A percentile compares a stretch with the other conserved stretches of the same genome.
Evolutionary conservation across 2,797 vertebrate species (phyloP).

Genomic region (Lithobates pipiens): DNA sequence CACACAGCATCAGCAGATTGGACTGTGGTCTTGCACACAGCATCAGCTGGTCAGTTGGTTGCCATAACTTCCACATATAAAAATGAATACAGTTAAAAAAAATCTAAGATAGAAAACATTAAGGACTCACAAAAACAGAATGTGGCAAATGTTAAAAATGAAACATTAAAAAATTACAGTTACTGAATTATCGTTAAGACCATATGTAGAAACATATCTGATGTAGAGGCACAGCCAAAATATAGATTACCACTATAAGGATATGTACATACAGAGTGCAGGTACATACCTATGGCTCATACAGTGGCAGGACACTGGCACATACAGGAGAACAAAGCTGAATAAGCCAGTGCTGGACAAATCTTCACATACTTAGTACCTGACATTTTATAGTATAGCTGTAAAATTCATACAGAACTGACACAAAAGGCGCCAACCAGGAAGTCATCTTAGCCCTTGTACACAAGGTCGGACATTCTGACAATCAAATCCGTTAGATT

Average conservation of each 20-base stretch:
- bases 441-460: too few relatives aligned
- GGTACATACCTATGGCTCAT: not conserved
- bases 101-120: not conserved
- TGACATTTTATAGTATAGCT: too few relatives aligned
- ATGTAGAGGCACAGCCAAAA: not conserved
- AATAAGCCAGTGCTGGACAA: not conserved
- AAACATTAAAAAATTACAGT: not conserved
- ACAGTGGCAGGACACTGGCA: not conserved
- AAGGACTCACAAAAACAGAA: not conserved
- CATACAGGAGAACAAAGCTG: not conserved
- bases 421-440: too few relatives aligned
- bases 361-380: too few relatives aligned
- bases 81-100: not conserved
- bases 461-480: too few relatives aligned
- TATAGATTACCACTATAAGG: not conserved
- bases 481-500: too few relatives aligned
- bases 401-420: too few relatives aligned
- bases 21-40: too few relatives aligned
- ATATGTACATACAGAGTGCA: not conserved
- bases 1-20: too few relatives aligned
- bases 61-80: too few relatives aligned
- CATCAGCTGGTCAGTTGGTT: not conserved
- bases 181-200: not conserved
- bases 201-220: not conserved
- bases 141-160: not conserved